Conservation (phyloP, 2,113 vertebrate species). For the Mola mola region DNA sequence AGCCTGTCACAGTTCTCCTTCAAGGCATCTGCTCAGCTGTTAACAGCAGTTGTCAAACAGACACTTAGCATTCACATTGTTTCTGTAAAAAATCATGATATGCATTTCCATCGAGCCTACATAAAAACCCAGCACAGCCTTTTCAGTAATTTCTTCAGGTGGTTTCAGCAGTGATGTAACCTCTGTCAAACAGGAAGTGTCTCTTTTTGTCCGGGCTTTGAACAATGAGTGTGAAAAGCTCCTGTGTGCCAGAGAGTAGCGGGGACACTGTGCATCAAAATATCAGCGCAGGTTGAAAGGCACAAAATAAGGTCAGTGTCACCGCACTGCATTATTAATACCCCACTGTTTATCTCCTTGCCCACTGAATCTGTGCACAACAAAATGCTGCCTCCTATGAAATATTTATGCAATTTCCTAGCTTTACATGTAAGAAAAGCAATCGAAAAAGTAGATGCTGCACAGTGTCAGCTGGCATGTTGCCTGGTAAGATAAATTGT, state of each 20-base stretch:
- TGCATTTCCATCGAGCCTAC: conserved; percentile 59
- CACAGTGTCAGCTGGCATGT: conserved; percentile 50
- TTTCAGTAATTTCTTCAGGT: conserved; percentile 75
- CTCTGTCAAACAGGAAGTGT: conserved; percentile 77
- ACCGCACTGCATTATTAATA: conserved; percentile 85
- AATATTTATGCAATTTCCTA: conserved; percentile 81
- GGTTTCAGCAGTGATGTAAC: conserved; percentile 75
- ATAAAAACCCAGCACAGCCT: conserved; percentile 43
- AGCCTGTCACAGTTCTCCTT: conserved; percentile 76
- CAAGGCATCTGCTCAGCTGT: conserved; percentile 77
- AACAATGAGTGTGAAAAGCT: conserved; percentile 76
- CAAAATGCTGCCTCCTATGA: conserved; percentile 73
- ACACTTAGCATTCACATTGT: conserved; percentile 74
- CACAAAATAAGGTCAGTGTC: conserved; percentile 86
- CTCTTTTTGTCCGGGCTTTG: conserved; percentile 67
- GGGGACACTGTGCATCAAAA: conserved; percentile 79
- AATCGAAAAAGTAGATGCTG: conserved; percentile 61
- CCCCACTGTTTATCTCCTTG: conserved; percentile 80
- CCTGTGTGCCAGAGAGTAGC: conserved; percentile 72
- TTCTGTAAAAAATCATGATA: conserved; percentile 72
- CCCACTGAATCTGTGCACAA: conserved; percentile 75
- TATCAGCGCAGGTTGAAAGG: conserved; percentile 84
- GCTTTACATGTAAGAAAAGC: conserved; percentile 72
- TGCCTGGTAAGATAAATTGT: conserved; percentile 49
- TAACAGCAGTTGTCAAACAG: conserved; percentile 72